Conservation (phyloP, 2,113 vertebrate genomes). For the Ovis aries region ARS-UI_Ramb_v3.0 NC_056055.1:239474501-239475000, state of each 20-base stretch:
- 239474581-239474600: background rate
- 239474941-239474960: background rate
- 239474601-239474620: background rate
- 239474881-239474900: background rate
- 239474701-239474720: background rate
- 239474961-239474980: background rate
- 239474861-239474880: background rate
- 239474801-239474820: background rate
- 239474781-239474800: background rate
- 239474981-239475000: background rate
- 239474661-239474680: background rate
- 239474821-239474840: background rate
- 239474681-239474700: background rate
- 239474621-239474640: constrained; percentile 11
- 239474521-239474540: constrained; percentile 9
- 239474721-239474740: background rate
- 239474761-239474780: background rate
- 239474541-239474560: constrained; percentile 51
- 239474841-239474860: background rate
- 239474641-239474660: background rate
- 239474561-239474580: constrained; percentile 46
- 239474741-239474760: background rate
- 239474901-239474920: background rate
- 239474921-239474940: background rate
- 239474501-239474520: constrained; percentile 32